Percentiles rank a stretch among this genome's conserved stretches.
Evolutionary conservation across 37 sponge, comb jelly and placozoan species (phyloP).

Genomic region (Chondrosia reniformis): DNA sequence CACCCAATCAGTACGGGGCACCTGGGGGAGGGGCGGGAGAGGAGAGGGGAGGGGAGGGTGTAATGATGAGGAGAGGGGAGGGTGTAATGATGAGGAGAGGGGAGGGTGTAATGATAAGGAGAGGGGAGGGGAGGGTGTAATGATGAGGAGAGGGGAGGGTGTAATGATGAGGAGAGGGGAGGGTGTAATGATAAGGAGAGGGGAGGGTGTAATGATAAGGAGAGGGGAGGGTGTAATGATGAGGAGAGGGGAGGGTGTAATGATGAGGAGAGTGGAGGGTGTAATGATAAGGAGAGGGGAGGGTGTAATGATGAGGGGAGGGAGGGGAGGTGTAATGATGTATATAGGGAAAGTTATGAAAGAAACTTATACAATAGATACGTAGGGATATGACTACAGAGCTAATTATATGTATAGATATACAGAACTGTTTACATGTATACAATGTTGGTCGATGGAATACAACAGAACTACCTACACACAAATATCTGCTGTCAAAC

Average conservation of each 20-base stretch:
- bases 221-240: not conserved
- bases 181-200: not conserved
- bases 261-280: not conserved
- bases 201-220: not conserved
- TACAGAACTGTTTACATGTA: not conserved
- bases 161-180: not conserved
- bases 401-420: not conserved
- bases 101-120: not conserved
- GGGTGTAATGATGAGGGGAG: not conserved
- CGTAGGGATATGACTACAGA: not conserved
- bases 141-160: not conserved
- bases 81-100: not conserved
- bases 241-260: not conserved
- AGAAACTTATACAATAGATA: not conserved
- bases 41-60: not conserved
- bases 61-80: not conserved
- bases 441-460: not conserved
- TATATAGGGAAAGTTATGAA: no score
- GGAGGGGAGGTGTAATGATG: not conserved
- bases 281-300: not conserved
- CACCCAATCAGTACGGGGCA: slow-evolving; percentile 94
- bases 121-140: not conserved
- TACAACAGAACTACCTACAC: not conserved
- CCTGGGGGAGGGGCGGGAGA: slow-evolving; percentile 33
- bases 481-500: slow-evolving; percentile 29